Evolutionary conservation across 2,113 vertebrate genomes (phyloP).

Genomic region (Laterallus jamaicensis): DNA sequence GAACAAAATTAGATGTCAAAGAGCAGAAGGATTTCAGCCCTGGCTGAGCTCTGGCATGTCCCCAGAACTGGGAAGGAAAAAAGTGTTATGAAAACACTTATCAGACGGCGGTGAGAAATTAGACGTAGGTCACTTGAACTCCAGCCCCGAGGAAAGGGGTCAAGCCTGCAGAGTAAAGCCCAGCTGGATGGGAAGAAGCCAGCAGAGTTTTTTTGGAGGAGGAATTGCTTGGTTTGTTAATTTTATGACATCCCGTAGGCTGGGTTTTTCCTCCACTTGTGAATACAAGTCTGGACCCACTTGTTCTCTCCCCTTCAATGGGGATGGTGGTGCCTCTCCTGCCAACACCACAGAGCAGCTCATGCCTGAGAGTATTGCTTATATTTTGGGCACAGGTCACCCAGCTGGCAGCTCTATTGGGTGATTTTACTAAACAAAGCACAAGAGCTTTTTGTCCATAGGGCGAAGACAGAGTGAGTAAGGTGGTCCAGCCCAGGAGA

Average conservation of each 20-base stretch:
- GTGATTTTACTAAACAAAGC: neutral
- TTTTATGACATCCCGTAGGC: slow-evolving; percentile 7
- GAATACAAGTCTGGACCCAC: neutral
- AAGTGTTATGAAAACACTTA: slow-evolving; percentile 26
- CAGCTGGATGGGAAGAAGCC: slow-evolving; percentile 47
- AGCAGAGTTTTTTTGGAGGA: slow-evolving; percentile 36
- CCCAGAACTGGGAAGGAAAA: neutral
- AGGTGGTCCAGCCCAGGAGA: neutral
- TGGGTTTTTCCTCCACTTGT: neutral
- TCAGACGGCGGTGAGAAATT: slow-evolving; percentile 36
- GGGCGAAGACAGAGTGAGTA: neutral
- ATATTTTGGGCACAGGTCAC: neutral
- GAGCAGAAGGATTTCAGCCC: slow-evolving; percentile 1
- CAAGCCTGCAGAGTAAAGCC: slow-evolving; percentile 19
- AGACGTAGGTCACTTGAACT: slow-evolving; percentile 36
- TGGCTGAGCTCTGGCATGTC: slow-evolving; percentile 5
- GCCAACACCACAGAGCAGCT: neutral
- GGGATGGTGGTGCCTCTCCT: neutral
- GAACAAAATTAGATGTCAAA: slow-evolving; percentile 36
- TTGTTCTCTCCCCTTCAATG: accelerated
- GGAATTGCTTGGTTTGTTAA: slow-evolving; percentile 30
- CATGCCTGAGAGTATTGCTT: neutral
- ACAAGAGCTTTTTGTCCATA: neutral
- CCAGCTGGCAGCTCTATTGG: neutral
- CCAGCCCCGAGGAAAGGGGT: slow-evolving; percentile 12